Conservation (phyloP, 2,797 vertebrate species). For the Ceryle rudis region DNA sequence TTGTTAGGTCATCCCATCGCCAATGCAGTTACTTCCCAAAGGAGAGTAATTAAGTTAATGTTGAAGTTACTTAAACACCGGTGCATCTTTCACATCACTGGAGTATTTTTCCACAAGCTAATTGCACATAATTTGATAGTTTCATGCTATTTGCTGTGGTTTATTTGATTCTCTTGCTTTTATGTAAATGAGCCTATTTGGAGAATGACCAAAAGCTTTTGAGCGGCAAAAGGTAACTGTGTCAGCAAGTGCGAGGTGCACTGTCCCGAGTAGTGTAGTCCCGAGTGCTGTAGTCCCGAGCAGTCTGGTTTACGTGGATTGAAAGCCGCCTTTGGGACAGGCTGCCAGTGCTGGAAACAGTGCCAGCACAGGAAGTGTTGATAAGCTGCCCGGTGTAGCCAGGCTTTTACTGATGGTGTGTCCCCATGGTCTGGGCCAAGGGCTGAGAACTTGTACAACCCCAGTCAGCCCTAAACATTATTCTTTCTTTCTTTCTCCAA, state of each 20-base stretch:
- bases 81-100: background rate
- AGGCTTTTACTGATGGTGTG: background rate
- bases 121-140: background rate
- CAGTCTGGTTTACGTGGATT: rapidly evolving
- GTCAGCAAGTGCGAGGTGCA: rapidly evolving
- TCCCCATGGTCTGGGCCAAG: rapidly evolving
- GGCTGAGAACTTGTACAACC: rapidly evolving
- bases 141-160: background rate
- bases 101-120: background rate
- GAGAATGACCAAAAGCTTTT: background rate
- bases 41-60: background rate
- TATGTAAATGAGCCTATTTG: background rate
- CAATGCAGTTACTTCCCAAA: background rate
- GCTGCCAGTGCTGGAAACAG: rapidly evolving
- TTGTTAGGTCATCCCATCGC: background rate
- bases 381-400: rapidly evolving
- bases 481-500: rapidly evolving
- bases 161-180: background rate
- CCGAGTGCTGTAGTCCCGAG: rapidly evolving
- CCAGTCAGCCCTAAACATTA: rapidly evolving
- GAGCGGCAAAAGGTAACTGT: background rate
- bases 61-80: background rate
- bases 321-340: rapidly evolving
- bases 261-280: no score
- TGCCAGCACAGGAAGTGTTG: rapidly evolving